Percentiles rank a stretch among this genome's conserved stretches.
These are phyloP conservation scores for Philereme transversata DNA, from an alignment of 2,888 invertebrate species.

Conservation along the genomic window DNA sequence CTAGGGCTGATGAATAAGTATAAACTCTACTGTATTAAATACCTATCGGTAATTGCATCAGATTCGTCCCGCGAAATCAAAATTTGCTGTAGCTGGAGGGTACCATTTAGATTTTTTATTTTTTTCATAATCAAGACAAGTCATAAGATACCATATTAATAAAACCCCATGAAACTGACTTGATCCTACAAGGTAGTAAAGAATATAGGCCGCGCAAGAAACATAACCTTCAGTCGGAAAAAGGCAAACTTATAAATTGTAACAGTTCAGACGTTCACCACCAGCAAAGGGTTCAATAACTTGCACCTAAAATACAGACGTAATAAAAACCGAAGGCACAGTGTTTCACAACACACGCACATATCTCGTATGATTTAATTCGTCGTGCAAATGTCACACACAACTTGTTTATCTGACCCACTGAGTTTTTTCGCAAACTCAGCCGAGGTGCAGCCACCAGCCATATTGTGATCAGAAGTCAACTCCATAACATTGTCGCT, in stretches of 20 bases:
- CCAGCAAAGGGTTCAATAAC: slow-evolving; percentile 16
- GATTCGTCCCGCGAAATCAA: too few relatives aligned
- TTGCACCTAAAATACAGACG: slow-evolving; percentile 12
- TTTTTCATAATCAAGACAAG: too few relatives aligned
- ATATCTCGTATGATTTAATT: slow-evolving; percentile 39
- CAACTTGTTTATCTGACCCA: slow-evolving; percentile 55
- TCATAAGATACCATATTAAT: too few relatives aligned
- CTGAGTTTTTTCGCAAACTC: slow-evolving; percentile 54
- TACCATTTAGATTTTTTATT: too few relatives aligned
- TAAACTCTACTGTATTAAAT: too few relatives aligned
- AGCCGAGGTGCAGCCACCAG: neutral
- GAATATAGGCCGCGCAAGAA: too few relatives aligned
- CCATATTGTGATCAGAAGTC: slow-evolving; percentile 11
- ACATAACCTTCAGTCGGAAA: too few relatives aligned
- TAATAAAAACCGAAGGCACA: slow-evolving; percentile 26
- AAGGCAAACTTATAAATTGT: neutral
- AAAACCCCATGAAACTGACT: too few relatives aligned
- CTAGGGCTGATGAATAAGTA: too few relatives aligned
- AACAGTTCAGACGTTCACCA: neutral
- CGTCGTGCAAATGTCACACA: slow-evolving; percentile 47
- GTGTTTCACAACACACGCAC: slow-evolving; percentile 29
- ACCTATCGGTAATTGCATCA: too few relatives aligned
- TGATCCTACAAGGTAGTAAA: too few relatives aligned
- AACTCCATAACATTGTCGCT: slow-evolving; percentile 12
- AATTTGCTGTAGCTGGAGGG: too few relatives aligned